Evolutionary conservation across 2,888 invertebrate genomes (phyloP).

Genomic region (Erannis defoliaria): DNA sequence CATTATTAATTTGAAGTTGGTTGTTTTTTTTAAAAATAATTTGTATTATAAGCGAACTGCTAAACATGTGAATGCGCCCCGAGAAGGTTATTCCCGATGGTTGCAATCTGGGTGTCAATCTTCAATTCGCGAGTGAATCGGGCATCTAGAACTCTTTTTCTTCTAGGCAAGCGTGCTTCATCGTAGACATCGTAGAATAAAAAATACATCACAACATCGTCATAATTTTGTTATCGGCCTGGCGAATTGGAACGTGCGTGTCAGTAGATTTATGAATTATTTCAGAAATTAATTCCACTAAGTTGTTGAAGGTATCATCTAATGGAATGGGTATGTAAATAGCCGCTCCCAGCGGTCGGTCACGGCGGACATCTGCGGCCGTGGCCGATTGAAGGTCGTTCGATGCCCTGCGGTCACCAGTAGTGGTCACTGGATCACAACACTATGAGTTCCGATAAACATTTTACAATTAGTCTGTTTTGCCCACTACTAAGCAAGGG

Average conservation of each 20-base stretch:
- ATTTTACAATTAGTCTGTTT: too few species aligned
- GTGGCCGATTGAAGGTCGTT: conserved; percentile 35
- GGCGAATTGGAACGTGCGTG: not conserved
- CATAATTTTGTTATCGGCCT: not conserved
- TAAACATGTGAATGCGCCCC: too few species aligned
- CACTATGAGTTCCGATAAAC: not conserved
- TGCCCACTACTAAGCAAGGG: too few species aligned
- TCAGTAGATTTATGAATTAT: not conserved
- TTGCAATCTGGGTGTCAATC: too few species aligned
- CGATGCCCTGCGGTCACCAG: conserved; percentile 28
- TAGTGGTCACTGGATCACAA: not conserved
- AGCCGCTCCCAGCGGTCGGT: conserved; percentile 16
- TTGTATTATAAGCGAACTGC: too few species aligned
- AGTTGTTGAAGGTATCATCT: conserved; percentile 1
- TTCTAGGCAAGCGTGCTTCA: too few species aligned
- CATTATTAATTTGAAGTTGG: too few species aligned
- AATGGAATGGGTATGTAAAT: conserved; percentile 24
- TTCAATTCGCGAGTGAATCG: too few species aligned
- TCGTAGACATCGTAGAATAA: too few species aligned
- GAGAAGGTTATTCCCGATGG: too few species aligned
- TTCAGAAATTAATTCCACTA: conserved; percentile 8
- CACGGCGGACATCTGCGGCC: conserved; percentile 22
- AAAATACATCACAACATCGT: not conserved
- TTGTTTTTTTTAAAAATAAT: too few species aligned
- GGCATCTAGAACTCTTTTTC: too few species aligned